Percentiles rank a stretch among this genome's conserved stretches.
Conservation (phyloP, 2,888 invertebrate genomes). For the Augochlorella aurata region DNA sequence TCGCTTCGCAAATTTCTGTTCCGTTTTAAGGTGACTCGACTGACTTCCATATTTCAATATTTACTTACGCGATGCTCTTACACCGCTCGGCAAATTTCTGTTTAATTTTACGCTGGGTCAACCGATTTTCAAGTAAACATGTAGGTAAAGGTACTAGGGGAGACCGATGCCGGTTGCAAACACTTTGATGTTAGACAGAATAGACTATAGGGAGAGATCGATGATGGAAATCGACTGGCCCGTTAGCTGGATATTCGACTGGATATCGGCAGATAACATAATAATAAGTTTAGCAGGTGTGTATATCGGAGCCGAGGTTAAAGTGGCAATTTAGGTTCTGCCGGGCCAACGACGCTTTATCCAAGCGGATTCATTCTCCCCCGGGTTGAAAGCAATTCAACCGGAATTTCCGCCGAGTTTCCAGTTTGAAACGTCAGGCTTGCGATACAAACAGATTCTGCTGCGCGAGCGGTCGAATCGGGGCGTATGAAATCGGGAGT, state of each 20-base stretch:
- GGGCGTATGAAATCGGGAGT: conserved; percentile 33
- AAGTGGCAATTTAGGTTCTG: conserved; percentile 12
- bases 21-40: neutral
- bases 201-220: too few species aligned
- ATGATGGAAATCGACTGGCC: neutral
- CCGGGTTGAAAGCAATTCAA: conserved; percentile 13
- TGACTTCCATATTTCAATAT: too few species aligned
- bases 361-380: conserved; percentile 18
- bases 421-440: conserved; percentile 25
- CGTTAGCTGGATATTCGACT: neutral
- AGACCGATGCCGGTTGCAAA: too few species aligned
- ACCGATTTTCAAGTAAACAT: too few species aligned
- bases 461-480: neutral
- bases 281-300: neutral
- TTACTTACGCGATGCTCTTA: neutral
- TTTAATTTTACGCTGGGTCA: neutral
- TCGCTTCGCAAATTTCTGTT: neutral
- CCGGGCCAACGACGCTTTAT: conserved; percentile 4
- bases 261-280: neutral
- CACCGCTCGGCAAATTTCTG: neutral
- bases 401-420: conserved; percentile 35
- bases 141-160: too few species aligned
- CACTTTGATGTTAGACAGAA: too few species aligned
- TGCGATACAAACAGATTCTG: conserved; percentile 24
- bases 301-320: neutral